Percentiles rank a stretch among this genome's conserved stretches.
Evolutionary conservation across 2,797 vertebrate genomes (phyloP).

Genomic region (Sebastolobus altivelis): DNA sequence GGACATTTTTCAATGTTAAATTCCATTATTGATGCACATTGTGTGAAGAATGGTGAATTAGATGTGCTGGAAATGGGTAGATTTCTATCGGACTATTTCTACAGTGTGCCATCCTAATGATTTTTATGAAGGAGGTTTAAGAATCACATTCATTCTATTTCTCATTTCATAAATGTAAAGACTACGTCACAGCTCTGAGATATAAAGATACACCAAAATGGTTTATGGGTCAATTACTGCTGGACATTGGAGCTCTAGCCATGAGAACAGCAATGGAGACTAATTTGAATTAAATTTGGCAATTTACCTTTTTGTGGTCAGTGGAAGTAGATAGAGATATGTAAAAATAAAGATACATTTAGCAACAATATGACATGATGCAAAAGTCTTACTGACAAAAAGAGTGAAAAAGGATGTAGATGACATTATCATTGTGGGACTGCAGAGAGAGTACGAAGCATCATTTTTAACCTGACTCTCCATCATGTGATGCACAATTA

Average conservation of each 20-base stretch:
- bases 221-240: not conserved
- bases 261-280: not conserved
- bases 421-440: not conserved
- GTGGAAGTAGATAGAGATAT: not conserved
- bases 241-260: not conserved
- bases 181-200: not conserved
- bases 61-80: not conserved
- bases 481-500: not conserved
- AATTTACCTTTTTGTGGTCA: slow-evolving; percentile 1
- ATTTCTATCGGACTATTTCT: slow-evolving; percentile 1
- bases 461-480: not conserved
- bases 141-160: not conserved
- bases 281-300: not conserved
- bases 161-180: slow-evolving; percentile 17
- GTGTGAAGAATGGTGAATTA: slow-evolving; percentile 27
- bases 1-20: slow-evolving; percentile 38
- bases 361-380: not conserved
- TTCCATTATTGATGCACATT: slow-evolving; percentile 37
- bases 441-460: not conserved
- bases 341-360: not conserved
- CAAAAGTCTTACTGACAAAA: not conserved
- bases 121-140: slow-evolving; percentile 1
- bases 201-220: not conserved
- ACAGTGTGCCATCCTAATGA: not conserved
- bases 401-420: not conserved